Evolutionary conservation across 92 coral and sea anemone genomes (phyloP).

Genomic region (Muricea muricata): DNA sequence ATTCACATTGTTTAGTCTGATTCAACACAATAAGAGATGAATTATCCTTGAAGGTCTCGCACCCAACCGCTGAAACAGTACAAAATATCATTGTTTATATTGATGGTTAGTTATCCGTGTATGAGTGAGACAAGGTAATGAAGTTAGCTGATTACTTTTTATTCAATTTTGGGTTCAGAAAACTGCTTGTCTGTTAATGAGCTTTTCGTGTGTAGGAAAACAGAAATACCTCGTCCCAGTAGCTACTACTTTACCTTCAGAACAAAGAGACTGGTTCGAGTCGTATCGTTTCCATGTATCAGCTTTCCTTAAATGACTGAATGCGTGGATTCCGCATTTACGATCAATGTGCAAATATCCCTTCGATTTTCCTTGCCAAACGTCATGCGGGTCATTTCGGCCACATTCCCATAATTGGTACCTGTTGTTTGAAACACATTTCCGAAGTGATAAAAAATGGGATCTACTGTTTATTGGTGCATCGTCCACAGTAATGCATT

Average conservation of each 20-base stretch:
- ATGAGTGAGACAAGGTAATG: too few species aligned
- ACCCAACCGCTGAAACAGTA: neutral
- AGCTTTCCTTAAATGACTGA: neutral
- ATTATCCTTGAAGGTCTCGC: neutral
- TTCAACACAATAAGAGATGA: neutral
- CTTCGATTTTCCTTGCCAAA: neutral
- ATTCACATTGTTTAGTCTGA: neutral
- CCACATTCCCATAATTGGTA: constrained; percentile 3
- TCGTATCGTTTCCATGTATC: neutral
- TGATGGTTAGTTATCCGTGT: too few species aligned
- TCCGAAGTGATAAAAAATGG: neutral
- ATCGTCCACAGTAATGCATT: constrained; percentile 8
- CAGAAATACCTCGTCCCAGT: too few species aligned
- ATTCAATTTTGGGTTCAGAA: too few species aligned
- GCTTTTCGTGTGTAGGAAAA: too few species aligned
- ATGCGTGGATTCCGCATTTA: neutral
- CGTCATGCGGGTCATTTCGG: neutral
- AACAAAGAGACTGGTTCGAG: neutral
- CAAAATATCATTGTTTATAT: too few species aligned
- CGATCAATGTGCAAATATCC: constrained; percentile 2
- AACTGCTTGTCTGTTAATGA: too few species aligned
- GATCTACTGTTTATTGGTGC: neutral
- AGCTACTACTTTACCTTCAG: neutral
- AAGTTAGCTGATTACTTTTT: too few species aligned
- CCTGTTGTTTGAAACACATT: neutral